Percentiles rank a stretch among this genome's conserved stretches.
Conservation (phyloP, 2,113 vertebrate genomes). For the Mormyrus lacerda region DNA sequence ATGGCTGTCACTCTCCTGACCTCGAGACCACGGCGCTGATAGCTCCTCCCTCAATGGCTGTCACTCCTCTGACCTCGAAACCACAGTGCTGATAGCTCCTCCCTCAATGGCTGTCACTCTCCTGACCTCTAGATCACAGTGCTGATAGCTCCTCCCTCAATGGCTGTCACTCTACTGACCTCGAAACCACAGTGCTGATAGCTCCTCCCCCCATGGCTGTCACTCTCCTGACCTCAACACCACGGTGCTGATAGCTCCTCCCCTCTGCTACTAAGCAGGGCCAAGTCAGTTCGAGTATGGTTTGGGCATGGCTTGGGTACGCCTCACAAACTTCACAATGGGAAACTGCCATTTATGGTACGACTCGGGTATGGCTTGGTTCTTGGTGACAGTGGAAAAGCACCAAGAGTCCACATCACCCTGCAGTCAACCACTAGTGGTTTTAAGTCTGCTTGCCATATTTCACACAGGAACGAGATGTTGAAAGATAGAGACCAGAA, state of each 20-base stretch:
- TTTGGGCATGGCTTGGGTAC: too few relatives aligned
- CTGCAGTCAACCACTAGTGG: background rate
- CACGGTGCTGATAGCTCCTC: background rate
- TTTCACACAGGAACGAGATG: background rate
- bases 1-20: too few relatives aligned
- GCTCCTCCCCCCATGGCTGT: background rate
- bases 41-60: too few relatives aligned
- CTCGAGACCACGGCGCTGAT: too few relatives aligned
- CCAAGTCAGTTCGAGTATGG: too few relatives aligned
- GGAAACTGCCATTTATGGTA: too few relatives aligned
- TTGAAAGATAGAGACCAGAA: background rate
- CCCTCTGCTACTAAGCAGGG: too few relatives aligned
- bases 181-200: too few relatives aligned
- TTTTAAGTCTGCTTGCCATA: background rate
- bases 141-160: background rate
- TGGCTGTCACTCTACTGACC: too few relatives aligned
- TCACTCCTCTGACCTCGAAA: background rate
- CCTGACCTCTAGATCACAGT: background rate
- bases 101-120: background rate
- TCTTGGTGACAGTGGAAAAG: background rate
- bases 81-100: too few relatives aligned
- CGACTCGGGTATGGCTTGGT: background rate
- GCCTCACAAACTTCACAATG: too few relatives aligned
- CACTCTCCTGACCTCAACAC: background rate
- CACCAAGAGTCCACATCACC: background rate